These are phyloP conservation scores for Hipparchia sbordonii DNA, from an alignment of 2,888 invertebrate species.

Conservation along the genomic window DNA sequence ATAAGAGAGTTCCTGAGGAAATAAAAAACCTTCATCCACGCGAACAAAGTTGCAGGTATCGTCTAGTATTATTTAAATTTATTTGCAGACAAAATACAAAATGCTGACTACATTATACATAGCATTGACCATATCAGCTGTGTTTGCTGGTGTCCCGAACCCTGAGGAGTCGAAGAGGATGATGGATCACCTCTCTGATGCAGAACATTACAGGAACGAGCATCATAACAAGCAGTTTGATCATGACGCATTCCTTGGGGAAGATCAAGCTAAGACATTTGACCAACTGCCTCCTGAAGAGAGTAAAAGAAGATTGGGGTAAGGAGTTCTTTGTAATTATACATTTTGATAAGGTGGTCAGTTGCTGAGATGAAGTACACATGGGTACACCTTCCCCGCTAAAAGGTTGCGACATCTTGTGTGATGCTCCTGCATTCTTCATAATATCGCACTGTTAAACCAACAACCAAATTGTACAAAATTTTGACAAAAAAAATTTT, in stretches of 20 bases:
- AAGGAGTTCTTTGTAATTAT: constrained; percentile 41
- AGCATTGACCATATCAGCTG: constrained; percentile 66
- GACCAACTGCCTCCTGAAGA: constrained; percentile 97
- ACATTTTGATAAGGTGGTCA: too few relatives aligned
- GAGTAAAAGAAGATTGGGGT: constrained; percentile 93
- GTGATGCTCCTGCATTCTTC: too few relatives aligned
- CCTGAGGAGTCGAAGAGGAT: constrained; percentile 87
- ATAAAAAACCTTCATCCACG: too few relatives aligned
- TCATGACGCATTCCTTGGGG: constrained; percentile 98
- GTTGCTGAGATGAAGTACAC: too few relatives aligned
- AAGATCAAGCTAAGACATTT: constrained; percentile 95
- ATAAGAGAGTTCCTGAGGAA: too few relatives aligned
- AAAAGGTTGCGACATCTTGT: too few relatives aligned
- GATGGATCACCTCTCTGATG: constrained; percentile 88
- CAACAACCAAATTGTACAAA: too few relatives aligned
- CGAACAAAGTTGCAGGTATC: too few relatives aligned
- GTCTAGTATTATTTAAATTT: not conserved
- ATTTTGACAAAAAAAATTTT: too few relatives aligned
- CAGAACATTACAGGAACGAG: constrained; percentile 90
- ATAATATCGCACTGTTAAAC: too few relatives aligned
- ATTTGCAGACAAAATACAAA: constrained; percentile 45
- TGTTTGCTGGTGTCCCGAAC: constrained; percentile 85
- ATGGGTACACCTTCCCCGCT: too few relatives aligned
- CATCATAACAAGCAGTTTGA: constrained; percentile 96
- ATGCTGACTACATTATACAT: constrained; percentile 70